These are phyloP conservation scores for Isichthys henryi DNA, from an alignment of 2,113 vertebrate species.

Conservation along the genomic window DNA sequence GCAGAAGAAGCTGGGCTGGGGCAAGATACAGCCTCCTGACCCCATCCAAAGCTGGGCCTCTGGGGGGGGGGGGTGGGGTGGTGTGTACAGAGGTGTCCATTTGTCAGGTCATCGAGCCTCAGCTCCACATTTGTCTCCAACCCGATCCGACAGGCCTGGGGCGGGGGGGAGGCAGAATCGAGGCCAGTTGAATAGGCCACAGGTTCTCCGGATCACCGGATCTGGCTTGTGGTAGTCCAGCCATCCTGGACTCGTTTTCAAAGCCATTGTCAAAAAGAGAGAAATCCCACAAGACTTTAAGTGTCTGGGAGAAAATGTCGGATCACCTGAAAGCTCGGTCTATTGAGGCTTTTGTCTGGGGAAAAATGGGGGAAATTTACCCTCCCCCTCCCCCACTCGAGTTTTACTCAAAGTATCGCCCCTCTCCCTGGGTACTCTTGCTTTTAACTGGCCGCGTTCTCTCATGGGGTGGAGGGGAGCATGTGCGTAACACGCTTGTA, in stretches of 20 bases:
- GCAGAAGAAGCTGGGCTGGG: slow-evolving; percentile 32
- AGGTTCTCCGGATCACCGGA: slow-evolving; percentile 36
- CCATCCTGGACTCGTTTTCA: slow-evolving; percentile 15
- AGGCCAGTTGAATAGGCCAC: slow-evolving; percentile 46
- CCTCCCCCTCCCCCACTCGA: not conserved
- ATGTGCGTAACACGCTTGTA: not conserved
- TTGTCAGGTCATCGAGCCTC: slow-evolving; percentile 35
- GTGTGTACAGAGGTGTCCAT: slow-evolving; percentile 4
- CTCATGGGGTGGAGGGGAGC: not conserved
- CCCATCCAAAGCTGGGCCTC: slow-evolving; percentile 14
- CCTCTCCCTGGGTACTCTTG: not conserved
- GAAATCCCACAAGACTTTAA: not conserved
- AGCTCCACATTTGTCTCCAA: slow-evolving; percentile 30
- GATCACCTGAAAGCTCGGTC: not conserved
- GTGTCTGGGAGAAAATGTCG: not conserved
- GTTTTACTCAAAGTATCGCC: not conserved
- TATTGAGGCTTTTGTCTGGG: not conserved
- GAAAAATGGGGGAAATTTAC: not conserved
- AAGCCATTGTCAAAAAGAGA: not conserved
- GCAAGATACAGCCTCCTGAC: slow-evolving; percentile 28
- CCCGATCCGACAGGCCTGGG: slow-evolving; percentile 41
- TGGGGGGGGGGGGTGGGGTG: not conserved
- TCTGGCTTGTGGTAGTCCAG: not conserved
- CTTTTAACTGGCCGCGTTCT: not conserved
- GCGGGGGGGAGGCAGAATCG: slow-evolving; percentile 42